A percentile compares a stretch with the other conserved stretches of the same genome.
Evolutionary conservation across 2,113 vertebrate species (phyloP).

Genomic region (Heteronetta atricapilla): DNA sequence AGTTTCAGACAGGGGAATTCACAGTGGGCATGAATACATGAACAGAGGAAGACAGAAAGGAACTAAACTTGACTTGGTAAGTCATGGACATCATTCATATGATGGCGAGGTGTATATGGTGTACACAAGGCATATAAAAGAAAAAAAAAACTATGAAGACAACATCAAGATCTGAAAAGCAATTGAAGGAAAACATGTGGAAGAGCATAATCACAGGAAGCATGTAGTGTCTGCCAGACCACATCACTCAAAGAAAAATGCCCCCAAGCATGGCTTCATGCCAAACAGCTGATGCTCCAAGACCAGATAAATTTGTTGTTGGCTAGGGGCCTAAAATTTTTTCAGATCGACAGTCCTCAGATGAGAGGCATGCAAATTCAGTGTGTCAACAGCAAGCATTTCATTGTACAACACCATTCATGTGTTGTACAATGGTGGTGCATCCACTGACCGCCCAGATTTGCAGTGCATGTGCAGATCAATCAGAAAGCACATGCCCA

Average conservation of each 20-base stretch:
- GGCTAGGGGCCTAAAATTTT: background rate
- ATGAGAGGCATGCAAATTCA: background rate
- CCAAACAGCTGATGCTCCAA: background rate
- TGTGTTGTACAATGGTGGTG: background rate
- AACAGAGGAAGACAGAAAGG: background rate
- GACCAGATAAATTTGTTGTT: background rate
- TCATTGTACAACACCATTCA: background rate
- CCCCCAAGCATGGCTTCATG: background rate
- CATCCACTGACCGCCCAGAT: background rate
- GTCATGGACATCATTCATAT: background rate
- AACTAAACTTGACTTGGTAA: background rate
- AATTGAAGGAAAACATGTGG: background rate
- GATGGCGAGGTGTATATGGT: background rate
- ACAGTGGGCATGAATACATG: background rate
- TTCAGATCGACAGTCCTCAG: background rate
- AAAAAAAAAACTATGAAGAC: background rate
- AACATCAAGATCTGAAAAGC: background rate
- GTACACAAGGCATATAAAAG: background rate
- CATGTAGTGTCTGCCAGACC: background rate
- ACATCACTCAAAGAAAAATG: background rate
- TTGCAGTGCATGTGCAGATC: background rate
- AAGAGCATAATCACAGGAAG: background rate
- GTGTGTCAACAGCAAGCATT: background rate
- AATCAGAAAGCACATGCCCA: rapidly evolving
- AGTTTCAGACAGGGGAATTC: background rate